Evolutionary conservation across 2,888 invertebrate species (phyloP).

Genomic region (Terebella lapidaria): DNA sequence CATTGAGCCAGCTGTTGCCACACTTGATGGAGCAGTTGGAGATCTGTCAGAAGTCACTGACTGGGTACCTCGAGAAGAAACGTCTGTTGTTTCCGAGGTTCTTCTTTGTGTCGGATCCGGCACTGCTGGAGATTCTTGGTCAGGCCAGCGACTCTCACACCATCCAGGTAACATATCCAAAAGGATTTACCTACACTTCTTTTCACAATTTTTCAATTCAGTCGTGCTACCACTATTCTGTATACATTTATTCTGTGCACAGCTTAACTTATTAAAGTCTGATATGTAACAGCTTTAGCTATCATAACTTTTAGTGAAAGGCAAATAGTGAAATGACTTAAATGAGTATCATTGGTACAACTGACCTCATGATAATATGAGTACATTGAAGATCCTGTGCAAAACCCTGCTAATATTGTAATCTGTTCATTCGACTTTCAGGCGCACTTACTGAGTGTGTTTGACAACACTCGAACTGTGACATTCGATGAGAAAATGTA

Average conservation of each 20-base stretch:
- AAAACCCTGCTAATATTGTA: too few relatives aligned
- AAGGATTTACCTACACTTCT: neutral
- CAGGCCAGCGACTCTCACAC: slow-evolving; percentile 55
- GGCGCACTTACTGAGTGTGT: slow-evolving; percentile 88
- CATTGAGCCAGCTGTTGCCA: slow-evolving; percentile 82
- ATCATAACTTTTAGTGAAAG: too few relatives aligned
- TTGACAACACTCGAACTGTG: slow-evolving; percentile 86
- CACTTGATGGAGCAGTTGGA: slow-evolving; percentile 94
- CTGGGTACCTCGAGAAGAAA: slow-evolving; percentile 63
- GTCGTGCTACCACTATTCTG: too few relatives aligned
- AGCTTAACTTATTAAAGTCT: too few relatives aligned
- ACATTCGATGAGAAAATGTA: slow-evolving; percentile 94
- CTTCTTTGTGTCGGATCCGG: slow-evolving; percentile 55
- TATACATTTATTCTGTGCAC: too few relatives aligned
- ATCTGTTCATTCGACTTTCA: slow-evolving; percentile 59
- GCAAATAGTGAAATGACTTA: too few relatives aligned
- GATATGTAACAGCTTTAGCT: too few relatives aligned
- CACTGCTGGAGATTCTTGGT: slow-evolving; percentile 53
- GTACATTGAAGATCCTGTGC: too few relatives aligned
- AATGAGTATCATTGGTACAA: too few relatives aligned
- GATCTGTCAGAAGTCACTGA: slow-evolving; percentile 91
- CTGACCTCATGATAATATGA: too few relatives aligned
- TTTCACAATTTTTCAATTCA: neutral
- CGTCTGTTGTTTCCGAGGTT: slow-evolving; percentile 45
- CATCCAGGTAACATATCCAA: slow-evolving; percentile 44